phyloP scores from a whole-genome alignment of 2,113 vertebrate genomes.

The Hiodon alosoides region DNA sequence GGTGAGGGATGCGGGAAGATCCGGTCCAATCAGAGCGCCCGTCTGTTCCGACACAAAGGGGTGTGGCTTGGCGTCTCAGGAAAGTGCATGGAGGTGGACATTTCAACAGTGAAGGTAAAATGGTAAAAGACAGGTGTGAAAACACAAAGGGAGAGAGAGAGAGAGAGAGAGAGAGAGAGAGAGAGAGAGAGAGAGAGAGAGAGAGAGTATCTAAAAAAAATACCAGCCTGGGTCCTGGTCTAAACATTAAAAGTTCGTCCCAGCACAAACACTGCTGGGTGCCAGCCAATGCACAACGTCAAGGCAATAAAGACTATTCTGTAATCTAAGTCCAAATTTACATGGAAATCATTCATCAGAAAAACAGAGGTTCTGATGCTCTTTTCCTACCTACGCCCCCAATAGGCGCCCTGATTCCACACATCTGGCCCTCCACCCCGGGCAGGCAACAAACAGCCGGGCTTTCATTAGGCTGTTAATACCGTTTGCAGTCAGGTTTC shows the following conservation, averaged over 20 bases:
- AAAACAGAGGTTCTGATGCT: no score
- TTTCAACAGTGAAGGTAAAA: not conserved
- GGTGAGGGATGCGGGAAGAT: not conserved
- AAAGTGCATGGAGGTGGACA: not conserved
- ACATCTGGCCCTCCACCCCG: slow-evolving; percentile 31
- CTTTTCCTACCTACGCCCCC: not conserved
- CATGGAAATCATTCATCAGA: no score
- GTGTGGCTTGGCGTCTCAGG: not conserved
- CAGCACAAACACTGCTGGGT: no score
- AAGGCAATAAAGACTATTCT: no score
- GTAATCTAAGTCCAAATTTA: no score
- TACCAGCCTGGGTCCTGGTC: not conserved
- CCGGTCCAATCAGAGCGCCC: not conserved
- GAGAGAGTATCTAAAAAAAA: no score
- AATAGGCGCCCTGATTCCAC: slow-evolving; percentile 19
- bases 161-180: no score
- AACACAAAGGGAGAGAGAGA: not conserved
- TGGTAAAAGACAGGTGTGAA: slow-evolving; percentile 10
- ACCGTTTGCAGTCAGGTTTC: slow-evolving; percentile 27
- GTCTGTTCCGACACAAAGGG: not conserved
- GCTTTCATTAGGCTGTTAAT: slow-evolving; percentile 40
- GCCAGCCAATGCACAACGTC: no score
- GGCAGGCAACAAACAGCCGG: slow-evolving; percentile 22
- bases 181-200: no score
- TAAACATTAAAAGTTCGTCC: not conserved